Evolutionary conservation across 2,113 vertebrate genomes (phyloP).

Genomic region (Zosterops japonicus): DNA sequence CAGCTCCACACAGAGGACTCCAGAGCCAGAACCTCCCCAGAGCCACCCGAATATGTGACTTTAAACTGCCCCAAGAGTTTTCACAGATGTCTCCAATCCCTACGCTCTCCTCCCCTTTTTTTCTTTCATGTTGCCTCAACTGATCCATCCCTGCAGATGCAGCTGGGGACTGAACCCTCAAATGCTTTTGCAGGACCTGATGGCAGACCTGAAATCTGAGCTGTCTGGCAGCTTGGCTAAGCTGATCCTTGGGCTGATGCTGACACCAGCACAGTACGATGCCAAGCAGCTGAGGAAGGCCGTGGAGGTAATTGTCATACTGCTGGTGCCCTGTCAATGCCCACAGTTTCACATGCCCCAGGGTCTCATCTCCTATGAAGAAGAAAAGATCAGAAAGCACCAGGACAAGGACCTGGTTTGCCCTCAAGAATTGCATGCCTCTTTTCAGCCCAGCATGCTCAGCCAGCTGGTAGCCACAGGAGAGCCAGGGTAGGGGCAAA

Average conservation of each 20-base stretch:
- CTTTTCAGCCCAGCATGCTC: neutral
- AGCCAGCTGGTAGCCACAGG: neutral
- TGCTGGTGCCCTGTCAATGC: neutral
- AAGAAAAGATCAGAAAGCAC: neutral
- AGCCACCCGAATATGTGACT: neutral
- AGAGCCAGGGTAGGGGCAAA: neutral
- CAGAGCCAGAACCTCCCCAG: neutral
- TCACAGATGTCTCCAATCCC: neutral
- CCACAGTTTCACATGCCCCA: neutral
- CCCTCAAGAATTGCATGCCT: neutral
- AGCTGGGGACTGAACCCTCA: neutral
- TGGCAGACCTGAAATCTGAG: slow-evolving; percentile 96
- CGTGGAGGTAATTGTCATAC: slow-evolving; percentile 81
- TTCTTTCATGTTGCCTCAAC: neutral
- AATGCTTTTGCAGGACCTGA: slow-evolving; percentile 79
- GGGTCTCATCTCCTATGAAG: fast-evolving
- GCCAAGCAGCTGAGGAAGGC: slow-evolving; percentile 97
- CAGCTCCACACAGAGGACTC: fast-evolving
- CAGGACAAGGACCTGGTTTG: neutral
- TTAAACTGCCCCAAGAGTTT: neutral
- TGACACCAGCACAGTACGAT: slow-evolving; percentile 90
- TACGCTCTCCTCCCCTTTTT: fast-evolving
- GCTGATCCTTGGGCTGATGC: slow-evolving; percentile 91
- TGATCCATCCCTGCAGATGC: fast-evolving
- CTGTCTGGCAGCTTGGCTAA: slow-evolving; percentile 88